A percentile compares a stretch with the other conserved stretches of the same genome.
These are phyloP conservation scores for Ennomos quercinarius DNA, from an alignment of 2,888 invertebrate species.

Conservation along the genomic window DNA sequence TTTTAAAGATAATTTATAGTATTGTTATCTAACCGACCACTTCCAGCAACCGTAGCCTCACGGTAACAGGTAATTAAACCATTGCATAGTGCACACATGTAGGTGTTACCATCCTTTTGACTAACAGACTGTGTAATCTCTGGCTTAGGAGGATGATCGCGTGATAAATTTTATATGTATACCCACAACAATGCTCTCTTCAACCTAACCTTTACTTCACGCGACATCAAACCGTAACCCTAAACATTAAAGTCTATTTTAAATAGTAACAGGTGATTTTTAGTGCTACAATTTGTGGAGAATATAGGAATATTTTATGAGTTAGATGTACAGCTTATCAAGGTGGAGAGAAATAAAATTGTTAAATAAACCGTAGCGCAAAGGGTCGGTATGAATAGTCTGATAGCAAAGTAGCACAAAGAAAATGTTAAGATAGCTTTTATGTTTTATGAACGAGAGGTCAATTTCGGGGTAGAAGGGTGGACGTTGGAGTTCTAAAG, in stretches of 20 bases:
- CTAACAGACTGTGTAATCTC: slow-evolving; percentile 56
- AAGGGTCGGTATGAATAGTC: slow-evolving; percentile 31
- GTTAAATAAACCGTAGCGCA: slow-evolving; percentile 44
- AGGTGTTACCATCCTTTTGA: slow-evolving; percentile 61
- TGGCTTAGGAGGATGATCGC: slow-evolving; percentile 47
- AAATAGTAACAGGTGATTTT: slow-evolving; percentile 14
- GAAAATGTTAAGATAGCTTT: slow-evolving; percentile 30
- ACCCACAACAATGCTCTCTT: slow-evolving; percentile 40
- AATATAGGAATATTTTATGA: slow-evolving; percentile 46
- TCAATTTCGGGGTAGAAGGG: slow-evolving; percentile 4
- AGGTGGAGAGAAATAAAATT: slow-evolving; percentile 41
- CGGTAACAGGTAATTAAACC: slow-evolving; percentile 54
- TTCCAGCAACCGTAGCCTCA: slow-evolving; percentile 40
- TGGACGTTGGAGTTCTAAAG: background rate
- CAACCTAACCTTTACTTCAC: slow-evolving; percentile 12
- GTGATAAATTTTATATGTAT: slow-evolving; percentile 54
- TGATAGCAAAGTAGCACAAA: slow-evolving; percentile 33
- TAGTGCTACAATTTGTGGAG: slow-evolving; percentile 14
- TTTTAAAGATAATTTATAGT: too few relatives aligned
- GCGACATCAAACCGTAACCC: slow-evolving; percentile 33
- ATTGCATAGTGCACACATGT: slow-evolving; percentile 57
- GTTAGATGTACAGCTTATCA: slow-evolving; percentile 37
- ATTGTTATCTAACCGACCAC: slow-evolving; percentile 6
- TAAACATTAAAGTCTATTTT: slow-evolving; percentile 9
- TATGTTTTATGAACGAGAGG: slow-evolving; percentile 35